Base-by-base conservation (phyloP, 2,113 vertebrate genomes). In the Syrmaticus mikado region DNA sequence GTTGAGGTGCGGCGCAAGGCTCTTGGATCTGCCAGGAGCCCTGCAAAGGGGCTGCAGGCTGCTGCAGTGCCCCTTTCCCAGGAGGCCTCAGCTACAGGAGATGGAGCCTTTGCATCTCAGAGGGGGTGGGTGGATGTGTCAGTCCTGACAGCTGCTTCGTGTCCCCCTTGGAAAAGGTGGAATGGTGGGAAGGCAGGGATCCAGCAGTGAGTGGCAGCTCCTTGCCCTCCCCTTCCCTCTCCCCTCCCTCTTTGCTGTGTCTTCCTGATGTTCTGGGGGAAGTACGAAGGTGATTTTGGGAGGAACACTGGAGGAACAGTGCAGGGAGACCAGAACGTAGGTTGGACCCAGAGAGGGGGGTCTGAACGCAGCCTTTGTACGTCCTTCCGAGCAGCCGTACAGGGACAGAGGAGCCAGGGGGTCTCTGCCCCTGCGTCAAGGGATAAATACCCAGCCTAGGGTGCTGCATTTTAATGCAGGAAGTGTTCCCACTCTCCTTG, bases 391-490 rank as follows among this genome's bases (percentile, higher is more conserved):
- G 64, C 57, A 83, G 85, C 89, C 55, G 1, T 76, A 34, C 0
- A n/a, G 60, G 85, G 91, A 75, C 36, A 20, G 82, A 74, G 81
- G 41, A 15, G 84, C 43, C 66, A 20, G 70, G 40, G 41, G 19
- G 10, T 52, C 78, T 52, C 92, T 76, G 19, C 45, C 85, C 85
- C 85, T 62, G 55, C 71, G 53, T 78, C 75, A 86, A 87, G 24
- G 62, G 82, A 82, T 80, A 93, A 82, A 87, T 83, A 46, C 80
- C 73, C 48, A 90, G 92, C 88, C 88, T 81, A 84, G 94, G 92
- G 77, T 89, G 66, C 97, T 97, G 96, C 97, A 97, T 98, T 97
- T 97, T 98, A 96, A 98, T 98, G 95, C 97, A 98, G 98, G 96
- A 97, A 98, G 97, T 98, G 97, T 98, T 97, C 96, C 95, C 86